Conservation (phyloP, 2,797 vertebrate genomes). For the Labeo calbasu region DNA sequence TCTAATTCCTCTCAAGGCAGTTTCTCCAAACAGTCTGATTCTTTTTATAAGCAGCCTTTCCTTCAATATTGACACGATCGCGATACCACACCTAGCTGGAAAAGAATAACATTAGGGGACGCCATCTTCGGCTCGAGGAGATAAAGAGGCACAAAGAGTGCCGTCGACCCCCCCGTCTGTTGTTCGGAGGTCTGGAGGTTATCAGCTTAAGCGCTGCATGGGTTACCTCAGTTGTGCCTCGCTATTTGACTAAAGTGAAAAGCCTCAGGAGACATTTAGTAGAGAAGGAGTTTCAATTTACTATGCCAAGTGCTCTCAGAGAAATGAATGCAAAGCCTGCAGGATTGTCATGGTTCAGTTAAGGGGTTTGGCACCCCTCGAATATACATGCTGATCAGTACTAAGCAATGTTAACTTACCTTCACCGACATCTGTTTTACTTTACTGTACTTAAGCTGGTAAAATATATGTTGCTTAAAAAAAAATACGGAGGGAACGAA, state of each 20-base stretch:
- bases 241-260: conserved; percentile 45
- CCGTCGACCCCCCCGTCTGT: conserved; percentile 2
- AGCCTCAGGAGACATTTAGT: conserved; percentile 50
- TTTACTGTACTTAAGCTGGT: conserved; percentile 39
- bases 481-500: conserved; percentile 25
- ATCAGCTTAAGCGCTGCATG: conserved; percentile 49
- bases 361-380: conserved; percentile 54
- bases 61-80: conserved; percentile 5
- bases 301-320: conserved; percentile 53
- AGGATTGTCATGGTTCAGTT: conserved; percentile 54
- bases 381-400: conserved; percentile 50
- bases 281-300: conserved; percentile 44
- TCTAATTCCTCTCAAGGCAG: conserved; percentile 47
- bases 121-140: conserved; percentile 18
- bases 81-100: conserved; percentile 24
- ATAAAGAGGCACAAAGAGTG: conserved; percentile 22
- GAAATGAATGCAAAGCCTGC: conserved; percentile 58
- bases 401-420: conserved; percentile 44
- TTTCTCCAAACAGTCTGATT: conserved; percentile 44
- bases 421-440: conserved; percentile 50
- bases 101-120: conserved; percentile 25
- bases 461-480: conserved; percentile 41
- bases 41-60: conserved; percentile 37
- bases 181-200: conserved; percentile 46
- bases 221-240: conserved; percentile 43